A percentile compares a stretch with the other conserved stretches of the same genome.
Evolutionary conservation across 1,140 invertebrate genomes (phyloP).

Genomic region (Diorhabda carinulata): DNA sequence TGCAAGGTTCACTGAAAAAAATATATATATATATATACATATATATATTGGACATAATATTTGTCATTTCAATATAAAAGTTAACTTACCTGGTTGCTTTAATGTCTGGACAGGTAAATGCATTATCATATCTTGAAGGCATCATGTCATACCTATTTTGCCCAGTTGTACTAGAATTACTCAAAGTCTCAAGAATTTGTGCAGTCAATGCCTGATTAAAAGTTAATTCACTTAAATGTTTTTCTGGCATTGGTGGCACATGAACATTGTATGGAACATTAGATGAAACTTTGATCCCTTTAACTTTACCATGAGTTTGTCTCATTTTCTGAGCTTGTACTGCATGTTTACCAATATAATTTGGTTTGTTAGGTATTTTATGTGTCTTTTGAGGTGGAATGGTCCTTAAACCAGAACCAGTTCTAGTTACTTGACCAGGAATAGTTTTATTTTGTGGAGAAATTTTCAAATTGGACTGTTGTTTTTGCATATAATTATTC

Average conservation of each 20-base stretch:
- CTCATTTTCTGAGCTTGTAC: slow-evolving; percentile 45
- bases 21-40: not conserved
- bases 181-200: slow-evolving; percentile 45
- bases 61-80: not conserved
- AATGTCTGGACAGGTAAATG: slow-evolving; percentile 30
- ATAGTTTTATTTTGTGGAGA: slow-evolving; percentile 36
- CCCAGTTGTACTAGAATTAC: slow-evolving; percentile 28
- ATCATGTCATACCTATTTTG: slow-evolving; percentile 29
- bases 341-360: slow-evolving; percentile 47
- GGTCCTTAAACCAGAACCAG: slow-evolving; percentile 39
- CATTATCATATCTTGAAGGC: slow-evolving; percentile 34
- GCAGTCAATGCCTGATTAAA: slow-evolving; percentile 46
- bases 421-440: slow-evolving; percentile 38
- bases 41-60: not conserved
- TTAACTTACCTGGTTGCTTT: slow-evolving; percentile 15
- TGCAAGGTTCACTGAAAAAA: slow-evolving; percentile 21
- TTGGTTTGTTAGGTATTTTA: slow-evolving; percentile 40
- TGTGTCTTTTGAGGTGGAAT: slow-evolving; percentile 42
- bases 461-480: slow-evolving; percentile 39
- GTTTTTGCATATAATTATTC: slow-evolving; percentile 32
- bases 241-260: slow-evolving; percentile 24
- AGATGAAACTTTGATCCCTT: slow-evolving; percentile 16
- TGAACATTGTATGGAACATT: slow-evolving; percentile 23
- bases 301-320: slow-evolving; percentile 26
- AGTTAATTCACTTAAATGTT: slow-evolving; percentile 38